Evolutionary conservation across 1,140 invertebrate species (phyloP).

Genomic region (Drosophila seguyi): DNA sequence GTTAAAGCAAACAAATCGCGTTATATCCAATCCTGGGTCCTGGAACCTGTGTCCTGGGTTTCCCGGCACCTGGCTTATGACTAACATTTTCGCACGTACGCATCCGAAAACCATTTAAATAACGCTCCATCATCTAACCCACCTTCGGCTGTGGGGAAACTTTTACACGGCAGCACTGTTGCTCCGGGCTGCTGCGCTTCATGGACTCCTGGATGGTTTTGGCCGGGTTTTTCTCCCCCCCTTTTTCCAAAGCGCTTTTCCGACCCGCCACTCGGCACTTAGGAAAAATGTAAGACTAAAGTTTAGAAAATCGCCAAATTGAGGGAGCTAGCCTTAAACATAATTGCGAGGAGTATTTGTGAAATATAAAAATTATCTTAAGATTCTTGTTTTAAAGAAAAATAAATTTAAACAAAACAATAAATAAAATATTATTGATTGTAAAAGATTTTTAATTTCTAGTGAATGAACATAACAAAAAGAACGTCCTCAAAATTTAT

Average conservation of each 20-base stretch:
- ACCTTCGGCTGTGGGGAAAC: constrained; percentile 38
- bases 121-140: constrained; percentile 71
- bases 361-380: neutral
- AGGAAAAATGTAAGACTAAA: neutral
- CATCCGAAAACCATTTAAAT: constrained; percentile 80
- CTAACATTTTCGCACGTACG: constrained; percentile 79
- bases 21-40: constrained; percentile 6
- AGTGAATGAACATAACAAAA: no score
- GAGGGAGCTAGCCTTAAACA: neutral
- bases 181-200: constrained; percentile 45
- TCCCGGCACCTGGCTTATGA: constrained; percentile 32
- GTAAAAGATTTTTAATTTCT: neutral
- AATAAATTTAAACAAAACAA: neutral
- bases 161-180: constrained; percentile 56
- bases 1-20: constrained; percentile 38
- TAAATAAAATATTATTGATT: neutral
- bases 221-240: neutral
- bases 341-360: neutral
- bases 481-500: neutral
- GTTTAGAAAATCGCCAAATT: constrained; percentile 1
- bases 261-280: constrained; percentile 7
- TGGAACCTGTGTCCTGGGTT: constrained; percentile 1
- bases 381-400: no score
- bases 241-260: constrained; percentile 11
- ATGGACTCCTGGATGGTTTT: constrained; percentile 37